phyloP scores from a whole-genome alignment of 2,797 vertebrate species.

The Propithecus deckenii region DNA sequence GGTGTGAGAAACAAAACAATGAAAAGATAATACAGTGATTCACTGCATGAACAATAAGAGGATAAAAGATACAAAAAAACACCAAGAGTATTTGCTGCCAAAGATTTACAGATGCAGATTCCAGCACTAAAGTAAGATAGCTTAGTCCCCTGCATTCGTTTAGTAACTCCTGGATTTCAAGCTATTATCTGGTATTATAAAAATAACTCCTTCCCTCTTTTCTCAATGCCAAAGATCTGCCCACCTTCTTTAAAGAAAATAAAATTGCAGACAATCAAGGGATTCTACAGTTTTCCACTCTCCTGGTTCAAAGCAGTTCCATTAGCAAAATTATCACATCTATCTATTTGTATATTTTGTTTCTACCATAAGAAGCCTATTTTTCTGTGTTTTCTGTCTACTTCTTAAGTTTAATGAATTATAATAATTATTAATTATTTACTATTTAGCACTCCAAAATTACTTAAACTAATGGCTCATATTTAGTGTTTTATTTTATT shows the following conservation, averaged over 20 bases:
- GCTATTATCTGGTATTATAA: slow-evolving; percentile 61
- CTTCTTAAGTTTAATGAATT: neutral
- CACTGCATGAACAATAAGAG: slow-evolving; percentile 36
- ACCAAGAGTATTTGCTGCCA: slow-evolving; percentile 23
- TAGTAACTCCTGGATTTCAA: slow-evolving; percentile 54
- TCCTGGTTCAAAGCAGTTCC: neutral
- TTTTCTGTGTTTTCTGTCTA: neutral
- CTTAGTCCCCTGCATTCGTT: slow-evolving; percentile 28
- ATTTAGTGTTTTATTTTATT: neutral
- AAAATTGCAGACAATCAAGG: neutral
- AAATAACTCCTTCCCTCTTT: slow-evolving; percentile 52
- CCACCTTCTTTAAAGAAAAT: slow-evolving; percentile 8
- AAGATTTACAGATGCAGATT: slow-evolving; percentile 41
- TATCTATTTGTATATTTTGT: neutral
- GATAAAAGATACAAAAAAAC: slow-evolving; percentile 34
- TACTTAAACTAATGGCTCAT: neutral
- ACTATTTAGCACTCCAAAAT: neutral
- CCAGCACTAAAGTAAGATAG: slow-evolving; percentile 26
- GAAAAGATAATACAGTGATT: slow-evolving; percentile 44
- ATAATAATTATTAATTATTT: neutral
- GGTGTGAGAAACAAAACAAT: neutral
- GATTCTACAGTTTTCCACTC: slow-evolving; percentile 2
- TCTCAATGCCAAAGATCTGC: slow-evolving; percentile 38
- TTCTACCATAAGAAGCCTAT: neutral
- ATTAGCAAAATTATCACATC: neutral